A percentile compares a stretch with the other conserved stretches of the same genome.
phyloP scores from a whole-genome alignment of 2,113 vertebrate genomes.

The Euleptes europaea region DNA sequence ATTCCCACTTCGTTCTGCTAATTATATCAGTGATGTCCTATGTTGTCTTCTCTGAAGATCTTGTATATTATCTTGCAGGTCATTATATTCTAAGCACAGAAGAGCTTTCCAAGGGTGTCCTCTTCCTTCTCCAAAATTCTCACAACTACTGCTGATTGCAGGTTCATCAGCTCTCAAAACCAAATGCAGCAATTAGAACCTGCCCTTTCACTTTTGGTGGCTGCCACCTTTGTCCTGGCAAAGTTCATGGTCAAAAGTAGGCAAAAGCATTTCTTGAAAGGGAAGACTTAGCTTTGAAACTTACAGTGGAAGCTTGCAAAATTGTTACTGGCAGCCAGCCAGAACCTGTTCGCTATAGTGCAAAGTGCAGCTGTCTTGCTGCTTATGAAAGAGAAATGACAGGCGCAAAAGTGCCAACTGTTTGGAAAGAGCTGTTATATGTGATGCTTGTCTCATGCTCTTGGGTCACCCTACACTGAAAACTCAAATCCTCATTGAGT shows the following conservation, averaged over 20 bases:
- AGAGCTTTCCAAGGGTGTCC: conserved; percentile 28
- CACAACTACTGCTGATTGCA: background rate
- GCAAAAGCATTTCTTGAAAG: background rate
- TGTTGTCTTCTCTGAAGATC: conserved; percentile 18
- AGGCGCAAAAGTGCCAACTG: conserved; percentile 34
- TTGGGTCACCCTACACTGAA: conserved; percentile 47
- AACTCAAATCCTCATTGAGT: conserved; percentile 38
- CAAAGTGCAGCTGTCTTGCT: conserved; percentile 47
- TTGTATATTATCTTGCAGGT: background rate
- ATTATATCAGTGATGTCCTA: too few species aligned
- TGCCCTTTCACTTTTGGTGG: conserved; percentile 45
- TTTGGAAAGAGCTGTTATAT: conserved; percentile 3
- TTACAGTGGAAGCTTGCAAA: conserved; percentile 23
- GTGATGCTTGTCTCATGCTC: background rate
- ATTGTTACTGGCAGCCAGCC: conserved; percentile 47
- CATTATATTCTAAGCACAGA: background rate
- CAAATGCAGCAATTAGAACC: conserved; percentile 49
- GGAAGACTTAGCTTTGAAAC: conserved; percentile 7
- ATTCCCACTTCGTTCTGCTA: too few species aligned
- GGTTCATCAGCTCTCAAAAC: conserved; percentile 30
- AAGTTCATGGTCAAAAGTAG: background rate
- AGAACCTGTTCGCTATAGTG: conserved; percentile 18
- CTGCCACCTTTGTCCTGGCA: background rate
- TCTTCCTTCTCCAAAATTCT: background rate
- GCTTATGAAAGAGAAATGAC: conserved; percentile 56